Conservation (phyloP, 2,113 vertebrate genomes). For the Anolis sagrei region DNA sequence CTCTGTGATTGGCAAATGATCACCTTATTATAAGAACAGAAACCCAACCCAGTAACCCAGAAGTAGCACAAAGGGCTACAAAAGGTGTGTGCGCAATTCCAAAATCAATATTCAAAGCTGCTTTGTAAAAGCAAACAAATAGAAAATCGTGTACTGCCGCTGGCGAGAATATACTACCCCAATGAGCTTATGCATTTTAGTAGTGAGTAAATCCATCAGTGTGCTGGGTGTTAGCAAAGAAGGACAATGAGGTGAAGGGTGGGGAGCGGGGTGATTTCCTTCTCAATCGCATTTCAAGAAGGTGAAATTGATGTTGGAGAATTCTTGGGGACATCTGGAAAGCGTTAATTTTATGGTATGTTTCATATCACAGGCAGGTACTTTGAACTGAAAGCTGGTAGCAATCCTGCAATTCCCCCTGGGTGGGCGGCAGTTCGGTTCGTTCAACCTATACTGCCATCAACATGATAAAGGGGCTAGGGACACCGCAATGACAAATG, state of each 20-base stretch:
- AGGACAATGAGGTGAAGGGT: background rate
- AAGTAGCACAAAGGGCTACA: background rate
- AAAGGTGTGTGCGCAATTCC: background rate
- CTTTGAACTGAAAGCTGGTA: conserved; percentile 74
- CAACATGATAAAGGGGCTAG: conserved; percentile 70
- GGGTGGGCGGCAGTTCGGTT: conserved; percentile 76
- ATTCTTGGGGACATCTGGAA: conserved; percentile 76
- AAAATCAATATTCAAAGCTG: background rate
- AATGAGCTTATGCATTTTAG: background rate
- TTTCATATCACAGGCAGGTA: conserved; percentile 78
- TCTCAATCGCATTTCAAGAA: conserved; percentile 62
- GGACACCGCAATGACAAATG: conserved; percentile 66
- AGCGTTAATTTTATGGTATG: conserved; percentile 72
- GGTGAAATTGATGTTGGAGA: conserved; percentile 18
- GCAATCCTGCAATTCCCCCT: conserved; percentile 68
- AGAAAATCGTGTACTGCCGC: background rate
- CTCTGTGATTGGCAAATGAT: background rate
- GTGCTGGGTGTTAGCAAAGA: background rate
- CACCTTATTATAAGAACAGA: background rate
- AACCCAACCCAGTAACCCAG: background rate
- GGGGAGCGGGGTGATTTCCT: conserved; percentile 1
- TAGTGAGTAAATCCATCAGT: background rate
- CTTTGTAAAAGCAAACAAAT: background rate
- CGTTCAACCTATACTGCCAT: conserved; percentile 73
- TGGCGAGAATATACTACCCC: background rate